Evolutionary conservation across 2,888 invertebrate genomes (phyloP).

Genomic region (Capitulum mitella): DNA sequence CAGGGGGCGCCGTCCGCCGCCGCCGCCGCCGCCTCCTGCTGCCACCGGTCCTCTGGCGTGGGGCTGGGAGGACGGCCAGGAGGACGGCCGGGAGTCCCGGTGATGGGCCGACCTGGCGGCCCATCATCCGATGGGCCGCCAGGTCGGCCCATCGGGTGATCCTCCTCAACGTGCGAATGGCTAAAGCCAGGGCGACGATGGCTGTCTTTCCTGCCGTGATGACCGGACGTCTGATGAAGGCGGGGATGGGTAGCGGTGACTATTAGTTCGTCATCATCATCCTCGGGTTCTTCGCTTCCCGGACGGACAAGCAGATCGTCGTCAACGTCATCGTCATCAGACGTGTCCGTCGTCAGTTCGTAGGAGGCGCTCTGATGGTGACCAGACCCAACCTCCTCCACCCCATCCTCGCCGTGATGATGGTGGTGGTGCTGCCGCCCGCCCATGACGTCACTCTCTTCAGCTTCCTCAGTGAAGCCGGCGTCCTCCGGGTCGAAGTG

Average conservation of each 20-base stretch:
- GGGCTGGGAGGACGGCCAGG: not conserved
- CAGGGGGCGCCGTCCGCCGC: not conserved
- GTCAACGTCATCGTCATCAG: not conserved
- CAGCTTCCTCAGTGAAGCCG: too few species aligned
- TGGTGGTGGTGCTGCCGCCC: not conserved
- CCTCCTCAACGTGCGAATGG: too few species aligned
- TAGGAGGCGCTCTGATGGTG: not conserved
- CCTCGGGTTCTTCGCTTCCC: too few species aligned
- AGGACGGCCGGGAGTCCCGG: too few species aligned
- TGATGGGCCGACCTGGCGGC: not conserved
- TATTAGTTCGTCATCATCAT: too few species aligned
- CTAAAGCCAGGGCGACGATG: too few species aligned
- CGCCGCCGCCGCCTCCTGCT: not conserved
- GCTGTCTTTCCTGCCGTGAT: too few species aligned
- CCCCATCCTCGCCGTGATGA: not conserved
- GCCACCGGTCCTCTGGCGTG: not conserved
- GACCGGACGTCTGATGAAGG: too few species aligned
- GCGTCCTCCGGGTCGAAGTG: not conserved
- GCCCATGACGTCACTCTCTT: too few species aligned
- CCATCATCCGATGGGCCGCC: not conserved
- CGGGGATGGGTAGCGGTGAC: too few species aligned
- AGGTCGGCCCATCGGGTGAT: too few species aligned
- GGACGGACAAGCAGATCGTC: not conserved
- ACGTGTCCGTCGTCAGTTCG: not conserved
- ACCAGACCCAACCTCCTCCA: not conserved